Evolutionary conservation across 2,888 invertebrate species (phyloP).

Genomic region (Ochropleura leucogaster): DNA sequence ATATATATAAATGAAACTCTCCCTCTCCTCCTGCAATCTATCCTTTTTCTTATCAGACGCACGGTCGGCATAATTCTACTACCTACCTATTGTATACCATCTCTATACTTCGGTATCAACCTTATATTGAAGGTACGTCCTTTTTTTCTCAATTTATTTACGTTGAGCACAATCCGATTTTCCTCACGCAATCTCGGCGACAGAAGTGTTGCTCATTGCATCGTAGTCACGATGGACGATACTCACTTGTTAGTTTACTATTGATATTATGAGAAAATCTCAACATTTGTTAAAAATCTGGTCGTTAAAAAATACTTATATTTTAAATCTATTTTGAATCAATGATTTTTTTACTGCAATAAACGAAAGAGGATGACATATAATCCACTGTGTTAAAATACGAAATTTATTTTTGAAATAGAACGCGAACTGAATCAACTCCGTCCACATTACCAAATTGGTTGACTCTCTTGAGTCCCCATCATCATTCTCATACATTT

Average conservation of each 20-base stretch:
- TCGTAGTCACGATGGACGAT: slow-evolving; percentile 25
- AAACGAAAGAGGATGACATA: background rate
- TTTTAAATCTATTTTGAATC: too few relatives aligned
- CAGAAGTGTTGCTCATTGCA: slow-evolving; percentile 33
- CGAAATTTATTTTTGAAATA: background rate
- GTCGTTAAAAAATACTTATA: too few relatives aligned
- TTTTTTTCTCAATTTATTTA: slow-evolving; percentile 46
- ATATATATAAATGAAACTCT: too few relatives aligned
- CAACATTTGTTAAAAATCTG: too few relatives aligned
- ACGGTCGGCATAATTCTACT: background rate
- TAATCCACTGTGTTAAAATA: background rate
- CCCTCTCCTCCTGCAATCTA: background rate
- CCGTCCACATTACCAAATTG: slow-evolving; percentile 20
- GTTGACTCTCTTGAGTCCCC: slow-evolving; percentile 19
- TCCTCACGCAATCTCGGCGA: slow-evolving; percentile 33
- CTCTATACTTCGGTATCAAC: background rate
- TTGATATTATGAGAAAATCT: slow-evolving; percentile 22
- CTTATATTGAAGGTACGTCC: slow-evolving; percentile 24
- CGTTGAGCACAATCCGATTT: slow-evolving; percentile 49
- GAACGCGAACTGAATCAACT: slow-evolving; percentile 21
- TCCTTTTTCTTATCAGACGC: slow-evolving; percentile 20
- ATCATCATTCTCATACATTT: slow-evolving; percentile 35
- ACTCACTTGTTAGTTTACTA: slow-evolving; percentile 30
- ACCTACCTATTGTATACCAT: background rate
- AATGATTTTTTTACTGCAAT: too few relatives aligned